Evolutionary conservation across 2,888 invertebrate species (phyloP).

Genomic region (Latheticus oryzae): DNA sequence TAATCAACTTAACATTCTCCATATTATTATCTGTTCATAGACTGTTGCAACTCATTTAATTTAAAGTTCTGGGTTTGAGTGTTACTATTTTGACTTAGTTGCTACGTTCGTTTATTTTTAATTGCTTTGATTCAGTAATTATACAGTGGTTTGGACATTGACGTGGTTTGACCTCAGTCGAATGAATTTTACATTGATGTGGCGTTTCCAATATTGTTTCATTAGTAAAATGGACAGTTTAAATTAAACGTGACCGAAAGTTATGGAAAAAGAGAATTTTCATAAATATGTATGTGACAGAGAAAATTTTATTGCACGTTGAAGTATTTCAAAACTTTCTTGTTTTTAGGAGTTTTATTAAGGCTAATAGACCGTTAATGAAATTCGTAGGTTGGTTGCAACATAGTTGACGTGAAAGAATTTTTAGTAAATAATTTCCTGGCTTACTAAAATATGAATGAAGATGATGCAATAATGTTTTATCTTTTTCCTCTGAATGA

Average conservation of each 20-base stretch:
- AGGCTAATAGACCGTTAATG: constrained; percentile 22
- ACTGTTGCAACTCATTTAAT: constrained; percentile 32
- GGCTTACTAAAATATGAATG: constrained; percentile 10
- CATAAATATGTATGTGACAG: background rate
- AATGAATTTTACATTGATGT: constrained; percentile 25
- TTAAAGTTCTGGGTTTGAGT: constrained; percentile 20
- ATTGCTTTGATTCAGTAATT: constrained; percentile 17
- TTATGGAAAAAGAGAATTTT: background rate
- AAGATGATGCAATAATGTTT: constrained; percentile 7
- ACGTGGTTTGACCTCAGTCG: constrained; percentile 12
- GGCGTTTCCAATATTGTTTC: constrained; percentile 10
- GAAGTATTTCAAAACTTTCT: constrained; percentile 9
- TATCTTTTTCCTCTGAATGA: no score
- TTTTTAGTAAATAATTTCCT: constrained; percentile 5
- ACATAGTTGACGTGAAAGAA: constrained; percentile 20
- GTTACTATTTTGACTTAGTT: constrained; percentile 8
- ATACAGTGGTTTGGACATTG: constrained; percentile 8
- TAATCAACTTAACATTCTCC: constrained; percentile 49
- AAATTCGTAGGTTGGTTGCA: constrained; percentile 19
- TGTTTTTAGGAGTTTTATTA: constrained; percentile 3
- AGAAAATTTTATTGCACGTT: no score
- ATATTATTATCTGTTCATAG: constrained; percentile 31
- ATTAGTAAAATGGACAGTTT: constrained; percentile 17
- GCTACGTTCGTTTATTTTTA: constrained; percentile 25
- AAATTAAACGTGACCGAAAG: background rate